Conservation (phyloP, 35 echinoderm and acorn worm species). For the Hemicentrotus pulcherrimus region DNA sequence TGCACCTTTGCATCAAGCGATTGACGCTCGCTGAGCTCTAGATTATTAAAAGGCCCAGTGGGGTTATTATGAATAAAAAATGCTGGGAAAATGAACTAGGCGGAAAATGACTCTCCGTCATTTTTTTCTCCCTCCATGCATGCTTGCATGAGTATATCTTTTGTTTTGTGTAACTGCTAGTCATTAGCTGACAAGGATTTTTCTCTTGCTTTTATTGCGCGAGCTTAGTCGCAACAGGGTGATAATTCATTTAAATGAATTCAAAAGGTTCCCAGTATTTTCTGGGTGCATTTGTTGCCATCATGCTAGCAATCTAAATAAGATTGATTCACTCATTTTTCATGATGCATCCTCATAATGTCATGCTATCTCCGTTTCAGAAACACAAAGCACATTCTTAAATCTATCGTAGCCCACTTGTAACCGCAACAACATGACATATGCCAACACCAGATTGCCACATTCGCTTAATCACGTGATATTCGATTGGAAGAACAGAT, state of each 20-base stretch:
- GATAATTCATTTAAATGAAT: background rate
- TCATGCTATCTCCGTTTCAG: background rate
- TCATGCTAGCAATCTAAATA: background rate
- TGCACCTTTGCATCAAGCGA: background rate
- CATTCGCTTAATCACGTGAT: background rate
- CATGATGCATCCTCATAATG: background rate
- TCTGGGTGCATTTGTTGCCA: background rate
- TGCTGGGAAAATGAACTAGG: background rate
- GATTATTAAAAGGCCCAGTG: background rate
- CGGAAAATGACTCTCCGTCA: background rate
- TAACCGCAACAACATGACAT: background rate
- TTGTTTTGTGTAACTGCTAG: background rate
- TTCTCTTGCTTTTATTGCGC: background rate
- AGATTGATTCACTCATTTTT: background rate
- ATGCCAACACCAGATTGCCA: background rate
- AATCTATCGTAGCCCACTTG: background rate
- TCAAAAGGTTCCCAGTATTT: too few relatives aligned
- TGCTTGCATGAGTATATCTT: background rate
- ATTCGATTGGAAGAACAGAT: background rate
- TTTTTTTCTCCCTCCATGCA: background rate
- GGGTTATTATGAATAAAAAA: constrained; percentile 20
- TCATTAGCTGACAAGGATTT: background rate
- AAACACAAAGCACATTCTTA: background rate
- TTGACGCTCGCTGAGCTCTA: background rate
- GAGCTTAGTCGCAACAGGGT: background rate